Percentiles rank a stretch among this genome's conserved stretches.
phyloP scores from a whole-genome alignment of 2,797 vertebrate species.

The Eremophila alpestris region DNA sequence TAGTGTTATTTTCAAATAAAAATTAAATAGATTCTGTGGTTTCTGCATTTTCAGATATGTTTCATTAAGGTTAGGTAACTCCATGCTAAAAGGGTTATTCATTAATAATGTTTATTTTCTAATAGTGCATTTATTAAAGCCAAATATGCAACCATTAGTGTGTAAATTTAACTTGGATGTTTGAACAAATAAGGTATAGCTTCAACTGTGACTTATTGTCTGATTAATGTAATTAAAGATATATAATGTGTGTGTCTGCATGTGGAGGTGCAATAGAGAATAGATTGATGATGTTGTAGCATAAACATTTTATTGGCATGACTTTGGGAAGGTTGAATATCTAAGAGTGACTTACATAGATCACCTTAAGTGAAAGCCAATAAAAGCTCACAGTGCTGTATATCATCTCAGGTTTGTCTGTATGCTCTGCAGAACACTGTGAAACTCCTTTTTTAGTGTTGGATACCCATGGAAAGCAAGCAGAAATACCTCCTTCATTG shows the following conservation, averaged over 20 bases:
- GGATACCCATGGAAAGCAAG: not conserved
- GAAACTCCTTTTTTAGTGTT: not conserved
- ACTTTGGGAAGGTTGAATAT: not conserved
- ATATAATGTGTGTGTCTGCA: not conserved
- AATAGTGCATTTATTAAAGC: conserved; percentile 59
- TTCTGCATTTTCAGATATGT: conserved; percentile 62
- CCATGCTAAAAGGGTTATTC: conserved; percentile 59
- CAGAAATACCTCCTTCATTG: not conserved
- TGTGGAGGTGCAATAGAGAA: not conserved
- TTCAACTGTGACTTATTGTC: conserved; percentile 57
- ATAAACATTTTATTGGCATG: conserved; percentile 10
- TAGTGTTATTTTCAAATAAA: conserved; percentile 56
- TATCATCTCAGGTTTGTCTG: not conserved
- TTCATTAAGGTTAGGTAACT: conserved; percentile 60
- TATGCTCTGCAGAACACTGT: not conserved
- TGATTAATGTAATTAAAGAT: conserved; percentile 59
- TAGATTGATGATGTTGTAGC: not conserved
- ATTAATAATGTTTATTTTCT: conserved; percentile 71
- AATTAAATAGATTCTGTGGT: conserved; percentile 37
- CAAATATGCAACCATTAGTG: conserved; percentile 63
- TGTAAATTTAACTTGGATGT: conserved; percentile 69
- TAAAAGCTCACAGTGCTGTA: not conserved
- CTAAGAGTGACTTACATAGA: not conserved
- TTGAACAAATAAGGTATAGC: conserved; percentile 59
- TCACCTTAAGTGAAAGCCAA: not conserved